Conservation (phyloP, 30 jellyfish, hydroid and myxozoan genomes). For the Aurelia sp. region DNA sequence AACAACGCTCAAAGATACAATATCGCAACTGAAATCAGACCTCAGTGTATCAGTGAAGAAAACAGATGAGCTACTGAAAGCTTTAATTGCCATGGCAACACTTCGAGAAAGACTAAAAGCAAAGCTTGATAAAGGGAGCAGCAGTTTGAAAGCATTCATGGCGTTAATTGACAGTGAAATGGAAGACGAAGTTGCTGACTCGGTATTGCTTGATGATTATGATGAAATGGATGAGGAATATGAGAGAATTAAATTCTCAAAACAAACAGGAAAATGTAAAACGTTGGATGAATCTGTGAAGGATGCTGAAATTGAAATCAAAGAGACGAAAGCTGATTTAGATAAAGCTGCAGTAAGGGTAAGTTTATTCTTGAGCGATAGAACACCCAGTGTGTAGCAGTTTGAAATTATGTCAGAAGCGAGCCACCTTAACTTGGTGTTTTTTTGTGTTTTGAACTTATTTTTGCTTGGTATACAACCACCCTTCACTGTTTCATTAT, state of each 20-base stretch:
- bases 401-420: too few relatives aligned
- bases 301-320: conserved; percentile 63
- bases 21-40: conserved; percentile 58
- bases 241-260: conserved; percentile 67
- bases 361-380: neutral
- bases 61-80: conserved; percentile 50
- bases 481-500: too few relatives aligned
- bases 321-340: conserved; percentile 40
- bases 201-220: conserved; percentile 72
- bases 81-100: conserved; percentile 72
- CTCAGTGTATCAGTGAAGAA: conserved; percentile 44
- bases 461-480: too few relatives aligned
- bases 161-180: conserved; percentile 82
- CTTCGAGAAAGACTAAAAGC: conserved; percentile 70
- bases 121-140: conserved; percentile 51
- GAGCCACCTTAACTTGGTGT: too few relatives aligned
- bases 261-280: conserved; percentile 55
- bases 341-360: conserved; percentile 66
- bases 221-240: conserved; percentile 92
- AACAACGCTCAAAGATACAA: conserved; percentile 52
- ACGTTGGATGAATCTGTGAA: conserved; percentile 61
- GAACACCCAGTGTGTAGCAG: too few relatives aligned
- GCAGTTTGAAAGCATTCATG: conserved; percentile 84
- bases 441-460: too few relatives aligned
- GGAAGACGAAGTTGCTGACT: conserved; percentile 74